Percentiles rank a stretch among this genome's conserved stretches.
Conservation (phyloP, 2,888 invertebrate genomes). For the Tenthredo notha region DNA sequence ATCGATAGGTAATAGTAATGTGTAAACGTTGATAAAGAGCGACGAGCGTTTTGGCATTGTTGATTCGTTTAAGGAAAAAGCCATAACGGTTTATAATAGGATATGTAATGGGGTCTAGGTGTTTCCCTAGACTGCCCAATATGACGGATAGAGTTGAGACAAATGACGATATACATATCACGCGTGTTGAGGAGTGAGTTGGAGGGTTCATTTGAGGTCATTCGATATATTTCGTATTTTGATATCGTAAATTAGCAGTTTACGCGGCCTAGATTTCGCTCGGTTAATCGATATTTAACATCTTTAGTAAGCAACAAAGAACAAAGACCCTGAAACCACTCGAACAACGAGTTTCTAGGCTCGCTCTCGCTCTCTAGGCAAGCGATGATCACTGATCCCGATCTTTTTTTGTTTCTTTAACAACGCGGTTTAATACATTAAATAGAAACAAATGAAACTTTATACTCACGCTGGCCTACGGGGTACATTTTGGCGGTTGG, state of each 20-base stretch:
- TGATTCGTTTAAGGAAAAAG: not conserved
- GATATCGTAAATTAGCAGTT: not conserved
- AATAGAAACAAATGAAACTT: not conserved
- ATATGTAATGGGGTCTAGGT: constrained; percentile 29
- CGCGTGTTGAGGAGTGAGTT: constrained; percentile 68
- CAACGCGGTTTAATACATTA: not conserved
- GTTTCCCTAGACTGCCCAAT: constrained; percentile 56
- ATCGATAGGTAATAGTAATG: not conserved
- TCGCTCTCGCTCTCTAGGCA: constrained; percentile 60
- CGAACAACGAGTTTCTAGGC: constrained; percentile 65
- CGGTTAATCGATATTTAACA: not conserved
- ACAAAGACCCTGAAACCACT: constrained; percentile 63
- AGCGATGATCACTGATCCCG: not conserved
- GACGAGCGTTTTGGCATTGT: not conserved
- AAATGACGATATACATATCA: constrained; percentile 64
- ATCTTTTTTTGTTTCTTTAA: constrained; percentile 23
- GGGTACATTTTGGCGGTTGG: constrained; percentile 82
- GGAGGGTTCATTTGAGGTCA: constrained; percentile 69
- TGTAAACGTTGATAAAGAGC: not conserved
- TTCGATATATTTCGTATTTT: constrained; percentile 53
- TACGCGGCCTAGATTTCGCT: not conserved
- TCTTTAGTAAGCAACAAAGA: constrained; percentile 46
- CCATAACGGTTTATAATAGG: not conserved
- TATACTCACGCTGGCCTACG: constrained; percentile 82
- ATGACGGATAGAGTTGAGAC: constrained; percentile 62